phyloP scores from a whole-genome alignment of 2,113 vertebrate species.

The Psephotus haematonotus region DNA sequence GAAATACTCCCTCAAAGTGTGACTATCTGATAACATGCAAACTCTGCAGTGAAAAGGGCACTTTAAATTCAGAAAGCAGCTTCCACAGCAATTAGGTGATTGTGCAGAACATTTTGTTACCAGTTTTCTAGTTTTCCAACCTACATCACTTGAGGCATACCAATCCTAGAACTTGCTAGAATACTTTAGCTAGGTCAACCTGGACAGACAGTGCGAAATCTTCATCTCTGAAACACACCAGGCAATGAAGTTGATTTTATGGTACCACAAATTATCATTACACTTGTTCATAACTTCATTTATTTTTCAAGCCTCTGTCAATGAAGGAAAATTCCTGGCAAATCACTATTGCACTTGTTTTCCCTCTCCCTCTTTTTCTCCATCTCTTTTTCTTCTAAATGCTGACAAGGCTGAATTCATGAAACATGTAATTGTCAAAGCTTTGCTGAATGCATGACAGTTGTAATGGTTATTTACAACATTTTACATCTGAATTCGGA shows the following conservation, averaged over 20 bases:
- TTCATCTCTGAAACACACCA: neutral
- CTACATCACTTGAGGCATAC: neutral
- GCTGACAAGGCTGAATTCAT: constrained; percentile 17
- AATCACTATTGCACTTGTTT: neutral
- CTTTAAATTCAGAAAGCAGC: neutral
- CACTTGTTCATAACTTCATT: neutral
- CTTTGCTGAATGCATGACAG: constrained; percentile 26
- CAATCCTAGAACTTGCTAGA: neutral
- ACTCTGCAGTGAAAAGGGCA: neutral
- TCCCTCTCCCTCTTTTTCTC: neutral
- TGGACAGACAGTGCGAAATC: neutral
- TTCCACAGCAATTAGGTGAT: neutral
- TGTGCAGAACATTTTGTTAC: neutral
- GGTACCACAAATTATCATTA: neutral
- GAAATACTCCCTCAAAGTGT: neutral
- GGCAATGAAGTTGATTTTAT: neutral
- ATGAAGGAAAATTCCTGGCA: neutral
- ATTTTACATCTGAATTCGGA: constrained; percentile 27
- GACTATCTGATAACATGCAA: neutral
- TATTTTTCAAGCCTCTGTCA: neutral
- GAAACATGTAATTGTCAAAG: neutral
- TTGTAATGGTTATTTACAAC: constrained; percentile 46
- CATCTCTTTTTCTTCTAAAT: neutral
- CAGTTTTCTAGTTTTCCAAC: neutral
- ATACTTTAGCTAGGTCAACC: neutral